These are phyloP conservation scores for Mesoclemmys tuberculata DNA, from an alignment of 2,113 vertebrate species.

Conservation along the genomic window DNA sequence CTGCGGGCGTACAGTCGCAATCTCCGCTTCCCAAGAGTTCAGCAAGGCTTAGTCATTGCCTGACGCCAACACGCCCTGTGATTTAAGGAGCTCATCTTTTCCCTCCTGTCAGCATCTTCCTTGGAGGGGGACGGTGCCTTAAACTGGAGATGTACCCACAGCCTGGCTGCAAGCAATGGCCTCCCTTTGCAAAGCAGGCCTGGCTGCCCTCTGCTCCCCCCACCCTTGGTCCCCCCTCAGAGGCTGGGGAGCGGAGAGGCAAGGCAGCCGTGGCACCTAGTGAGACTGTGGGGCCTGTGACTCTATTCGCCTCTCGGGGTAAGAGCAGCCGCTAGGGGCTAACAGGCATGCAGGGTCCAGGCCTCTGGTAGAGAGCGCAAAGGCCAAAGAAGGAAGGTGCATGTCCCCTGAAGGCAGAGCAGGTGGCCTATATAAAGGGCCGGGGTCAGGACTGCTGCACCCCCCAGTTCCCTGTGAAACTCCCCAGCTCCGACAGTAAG, in stretches of 20 bases:
- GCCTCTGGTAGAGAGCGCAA: neutral
- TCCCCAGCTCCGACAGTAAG: neutral
- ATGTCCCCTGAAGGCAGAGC: neutral
- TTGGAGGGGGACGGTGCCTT: neutral
- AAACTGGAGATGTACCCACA: neutral
- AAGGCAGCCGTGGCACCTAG: neutral
- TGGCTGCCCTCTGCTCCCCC: no score
- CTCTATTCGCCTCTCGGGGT: neutral
- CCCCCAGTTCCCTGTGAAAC: neutral
- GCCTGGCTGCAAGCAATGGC: no score
- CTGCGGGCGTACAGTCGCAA: neutral
- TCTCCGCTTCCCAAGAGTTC: neutral
- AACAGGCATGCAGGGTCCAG: no score
- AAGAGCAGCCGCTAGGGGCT: neutral
- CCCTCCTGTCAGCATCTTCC: neutral
- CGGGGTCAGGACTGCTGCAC: rapidly evolving
- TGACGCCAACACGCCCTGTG: neutral
- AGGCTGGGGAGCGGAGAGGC: no score
- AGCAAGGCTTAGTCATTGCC: neutral
- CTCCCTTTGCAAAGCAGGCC: no score
- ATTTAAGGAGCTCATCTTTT: neutral
- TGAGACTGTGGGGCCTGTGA: no score
- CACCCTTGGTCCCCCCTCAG: no score
- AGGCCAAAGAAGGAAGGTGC: neutral
- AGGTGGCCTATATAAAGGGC: neutral